phyloP scores from a whole-genome alignment of 2,888 invertebrate genomes.

The Digitonthophagus gazella region DNA sequence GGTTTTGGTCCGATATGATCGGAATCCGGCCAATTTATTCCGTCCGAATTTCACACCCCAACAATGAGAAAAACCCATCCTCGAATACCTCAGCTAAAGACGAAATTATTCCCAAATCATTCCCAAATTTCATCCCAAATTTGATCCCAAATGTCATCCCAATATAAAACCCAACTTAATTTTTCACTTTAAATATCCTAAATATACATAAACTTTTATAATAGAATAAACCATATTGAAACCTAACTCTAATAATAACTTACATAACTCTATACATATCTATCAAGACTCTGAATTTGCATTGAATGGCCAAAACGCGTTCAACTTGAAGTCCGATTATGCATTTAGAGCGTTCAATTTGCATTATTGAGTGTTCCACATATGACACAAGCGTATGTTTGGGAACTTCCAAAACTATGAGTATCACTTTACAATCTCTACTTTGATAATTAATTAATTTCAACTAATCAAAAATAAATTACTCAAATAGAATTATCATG shows the following conservation, averaged over 20 bases:
- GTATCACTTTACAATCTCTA: background rate
- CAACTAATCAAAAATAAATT: background rate
- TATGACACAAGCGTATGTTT: background rate
- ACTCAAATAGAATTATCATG: background rate
- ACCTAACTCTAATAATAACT: background rate
- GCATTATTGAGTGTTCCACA: background rate
- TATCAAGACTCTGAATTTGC: background rate
- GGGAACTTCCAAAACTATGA: background rate
- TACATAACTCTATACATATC: background rate
- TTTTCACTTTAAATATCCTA: no score
- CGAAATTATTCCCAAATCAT: background rate
- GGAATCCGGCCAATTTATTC: slow-evolving; percentile 23
- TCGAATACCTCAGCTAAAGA: background rate
- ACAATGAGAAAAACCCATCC: background rate
- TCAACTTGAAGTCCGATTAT: background rate
- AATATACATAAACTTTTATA: no score
- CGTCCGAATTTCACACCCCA: background rate
- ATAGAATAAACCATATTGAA: no score
- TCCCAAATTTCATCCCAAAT: no score
- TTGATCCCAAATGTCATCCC: no score
- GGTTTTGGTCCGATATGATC: slow-evolving; percentile 18
- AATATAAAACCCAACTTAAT: no score
- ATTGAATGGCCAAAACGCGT: background rate
- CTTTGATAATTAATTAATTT: background rate
- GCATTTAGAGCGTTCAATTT: background rate